Evolutionary conservation across 2,888 invertebrate genomes (phyloP), one percentile per base, ranked within the genome.

Genomic region (Dinocampus coccinellae): DNA sequence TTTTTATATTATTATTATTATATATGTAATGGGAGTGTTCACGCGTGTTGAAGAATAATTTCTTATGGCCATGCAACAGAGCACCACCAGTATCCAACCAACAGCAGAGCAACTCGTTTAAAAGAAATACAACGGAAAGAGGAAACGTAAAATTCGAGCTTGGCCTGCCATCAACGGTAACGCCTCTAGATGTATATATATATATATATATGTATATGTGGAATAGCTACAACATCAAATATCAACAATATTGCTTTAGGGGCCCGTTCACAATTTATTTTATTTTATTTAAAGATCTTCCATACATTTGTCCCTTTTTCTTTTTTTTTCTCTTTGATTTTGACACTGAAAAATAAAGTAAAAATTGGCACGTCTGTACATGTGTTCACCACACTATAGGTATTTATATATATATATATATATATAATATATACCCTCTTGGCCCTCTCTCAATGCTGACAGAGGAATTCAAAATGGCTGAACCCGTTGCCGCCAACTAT

Each of bases 391-490:
- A 34, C 33, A 47, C n/a, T 47, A 47, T 47, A 47, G n/a, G n/a
- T n/a, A n/a, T n/a, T n/a, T 39, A 39, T 29, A 58, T 53, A 58
- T 4, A 9, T 24, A 24, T 10, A 24, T 55, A 55, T 55, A 55
- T n/a, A 58, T 33, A 22, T 42, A n/a, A 16, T 42, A 42, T 58
- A 29, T 16, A 11, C 57, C 63, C 64, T 72, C 58, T 60, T 57
- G 71, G 73, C 69, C 65, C 61, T 57, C 60, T 52, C 63, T 16
- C n/a, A 22, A 33, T 34, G 24, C 73, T 60, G 74, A 67, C 76
- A 69, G 75, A 84, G 85, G 86, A 87, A 86, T 87, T 87, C 86
- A 86, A 86, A 85, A 87, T 87, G 87, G 86, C 85, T 80, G 84
- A 76, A 75, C 39, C 72, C 70, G 74, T 65, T 73, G 64, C 11